These are phyloP conservation scores for Ptilonorhynchus violaceus DNA, from an alignment of 2,113 vertebrate genomes.

Conservation along the genomic window DNA sequence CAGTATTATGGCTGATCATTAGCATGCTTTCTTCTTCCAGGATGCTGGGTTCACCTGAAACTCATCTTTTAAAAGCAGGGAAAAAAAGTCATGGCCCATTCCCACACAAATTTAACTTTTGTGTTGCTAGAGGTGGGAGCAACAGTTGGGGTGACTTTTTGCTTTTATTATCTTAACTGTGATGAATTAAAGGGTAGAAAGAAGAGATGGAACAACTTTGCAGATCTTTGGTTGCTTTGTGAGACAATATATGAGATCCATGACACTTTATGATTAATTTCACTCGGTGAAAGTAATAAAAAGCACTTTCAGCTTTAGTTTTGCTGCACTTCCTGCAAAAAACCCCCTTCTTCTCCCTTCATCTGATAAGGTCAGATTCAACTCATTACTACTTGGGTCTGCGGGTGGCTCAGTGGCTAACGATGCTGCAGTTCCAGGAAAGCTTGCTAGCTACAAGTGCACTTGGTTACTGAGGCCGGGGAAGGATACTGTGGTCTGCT, in stretches of 20 bases:
- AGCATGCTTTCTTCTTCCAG: not conserved
- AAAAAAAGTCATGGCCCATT: not conserved
- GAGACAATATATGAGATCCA: not conserved
- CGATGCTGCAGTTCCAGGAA: not conserved
- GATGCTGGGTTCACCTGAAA: not conserved
- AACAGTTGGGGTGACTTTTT: not conserved
- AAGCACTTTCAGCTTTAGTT: not conserved
- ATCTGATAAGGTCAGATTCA: not conserved
- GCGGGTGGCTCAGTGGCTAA: not conserved
- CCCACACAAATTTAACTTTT: not conserved
- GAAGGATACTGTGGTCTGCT: not conserved
- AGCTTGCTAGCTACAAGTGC: not conserved
- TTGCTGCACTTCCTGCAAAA: not conserved
- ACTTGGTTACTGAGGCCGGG: not conserved
- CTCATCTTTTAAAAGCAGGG: not conserved
- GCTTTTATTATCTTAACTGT: not conserved
- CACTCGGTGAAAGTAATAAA: not conserved
- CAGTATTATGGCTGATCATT: not conserved
- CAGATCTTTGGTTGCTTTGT: not conserved
- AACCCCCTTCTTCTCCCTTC: not conserved
- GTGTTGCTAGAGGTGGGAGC: not conserved
- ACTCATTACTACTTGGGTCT: not conserved
- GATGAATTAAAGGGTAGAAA: not conserved
- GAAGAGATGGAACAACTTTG: not conserved
- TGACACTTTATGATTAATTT: not conserved